Base-by-base conservation (phyloP, 2,113 vertebrate genomes). In the Phoenicopterus ruber region DNA sequence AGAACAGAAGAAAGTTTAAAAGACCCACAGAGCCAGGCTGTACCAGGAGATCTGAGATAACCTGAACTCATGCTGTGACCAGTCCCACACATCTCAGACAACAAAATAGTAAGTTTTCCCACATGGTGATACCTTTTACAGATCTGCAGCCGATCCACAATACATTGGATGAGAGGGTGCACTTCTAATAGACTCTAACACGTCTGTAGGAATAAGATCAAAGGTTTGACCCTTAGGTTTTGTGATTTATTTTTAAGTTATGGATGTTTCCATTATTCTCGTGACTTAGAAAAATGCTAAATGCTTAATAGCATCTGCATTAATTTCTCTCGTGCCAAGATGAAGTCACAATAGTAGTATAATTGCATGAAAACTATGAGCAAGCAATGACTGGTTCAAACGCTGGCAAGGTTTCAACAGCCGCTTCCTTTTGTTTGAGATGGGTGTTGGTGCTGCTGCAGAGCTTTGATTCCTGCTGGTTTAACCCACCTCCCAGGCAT, bases 81-180 rank as follows among this genome's bases (percentile, higher is more conserved):
- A 40, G 50, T 72, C 17, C 44, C 36, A 59, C 50, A 73, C 11
- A 40, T 36, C n/a, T 67, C 24, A 61, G 44, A 46, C 31, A 74
- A 29, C 65, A 86, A 82, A 82, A 38, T 29, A 71, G 11, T 21
- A 91, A 32, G 12, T 89, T 87, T 90, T 82, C 40, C 36, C 21
- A 78, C 13, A 13, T 1, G 36, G 5, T 17, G 38, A 61, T 65
- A 17, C 5, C 25, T 94, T 86, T 88, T 47, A 57, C 18, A 40
- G 32, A 44, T 29, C 36, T 85, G 36, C 11, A 62, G 18, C 11
- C 78, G 59, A 74, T 78, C 54, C 36, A 57, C 8, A 47, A 12
- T 28, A 34, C 6, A 15, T 0, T 50, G 31, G 0, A 1, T 65
- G 47, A 32, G 17, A 12, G 26, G 9, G 6, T 70, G 17, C 10